phyloP scores from a whole-genome alignment of 1,140 invertebrate species.

The Brachionus asplanchnoidis region DNA sequence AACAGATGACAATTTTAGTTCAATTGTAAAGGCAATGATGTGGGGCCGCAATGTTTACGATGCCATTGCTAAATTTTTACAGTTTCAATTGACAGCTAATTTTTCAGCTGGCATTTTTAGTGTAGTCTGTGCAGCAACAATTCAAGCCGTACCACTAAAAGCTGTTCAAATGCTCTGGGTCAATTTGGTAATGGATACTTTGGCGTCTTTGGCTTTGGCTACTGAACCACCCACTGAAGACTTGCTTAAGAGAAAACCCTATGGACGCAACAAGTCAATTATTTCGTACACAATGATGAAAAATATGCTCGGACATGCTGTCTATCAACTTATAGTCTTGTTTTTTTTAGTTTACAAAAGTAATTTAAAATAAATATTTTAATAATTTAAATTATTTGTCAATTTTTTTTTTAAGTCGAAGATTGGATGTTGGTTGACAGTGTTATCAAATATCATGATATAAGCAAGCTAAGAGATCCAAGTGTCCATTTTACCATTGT shows the following conservation, averaged over 20 bases:
- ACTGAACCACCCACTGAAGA: slow-evolving; percentile 41
- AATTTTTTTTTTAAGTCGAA: slow-evolving; percentile 58
- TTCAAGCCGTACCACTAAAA: slow-evolving; percentile 55
- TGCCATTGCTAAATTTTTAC: slow-evolving; percentile 56
- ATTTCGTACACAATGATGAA: slow-evolving; percentile 34
- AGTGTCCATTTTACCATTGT: slow-evolving; percentile 97
- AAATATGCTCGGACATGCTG: slow-evolving; percentile 41
- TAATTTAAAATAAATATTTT: neutral
- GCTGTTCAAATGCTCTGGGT: slow-evolving; percentile 44
- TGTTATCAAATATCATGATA: slow-evolving; percentile 60
- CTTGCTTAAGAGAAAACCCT: slow-evolving; percentile 43
- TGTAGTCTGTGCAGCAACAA: slow-evolving; percentile 34
- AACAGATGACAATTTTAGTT: slow-evolving; percentile 54
- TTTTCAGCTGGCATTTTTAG: slow-evolving; percentile 57
- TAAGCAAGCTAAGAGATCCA: slow-evolving; percentile 64
- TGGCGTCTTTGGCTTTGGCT: slow-evolving; percentile 43
- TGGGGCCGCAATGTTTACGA: slow-evolving; percentile 58
- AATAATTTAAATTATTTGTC: no score
- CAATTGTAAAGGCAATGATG: slow-evolving; percentile 56
- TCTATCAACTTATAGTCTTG: slow-evolving; percentile 40
- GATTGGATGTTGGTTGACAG: slow-evolving; percentile 84
- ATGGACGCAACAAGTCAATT: slow-evolving; percentile 40
- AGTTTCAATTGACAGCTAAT: slow-evolving; percentile 74
- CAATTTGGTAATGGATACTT: slow-evolving; percentile 43
- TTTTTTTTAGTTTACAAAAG: slow-evolving; percentile 6